Base-by-base conservation (phyloP, 2,888 invertebrate species). In the Craniophora ligustri region DNA sequence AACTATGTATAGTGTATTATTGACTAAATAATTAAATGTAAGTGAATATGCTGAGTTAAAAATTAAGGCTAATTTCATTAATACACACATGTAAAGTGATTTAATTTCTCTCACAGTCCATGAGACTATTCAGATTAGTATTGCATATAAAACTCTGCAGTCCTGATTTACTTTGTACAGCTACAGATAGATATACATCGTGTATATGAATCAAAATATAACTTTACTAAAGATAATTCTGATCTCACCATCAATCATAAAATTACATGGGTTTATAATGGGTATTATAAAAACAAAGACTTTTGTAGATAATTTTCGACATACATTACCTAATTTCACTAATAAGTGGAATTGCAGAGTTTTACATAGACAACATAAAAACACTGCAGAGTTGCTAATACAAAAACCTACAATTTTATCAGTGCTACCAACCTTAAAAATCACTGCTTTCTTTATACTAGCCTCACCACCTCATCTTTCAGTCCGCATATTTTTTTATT, bases 401-500 rank as follows among this genome's bases (percentile, higher is more conserved):
- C 55, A 41, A 44, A 40, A 39, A 47, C 44, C 28, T 39, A 51
- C 41, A n/a, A 2, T 26, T 16, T 32, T 38, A 36, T n/a, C 51
- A 66, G 51, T 34, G 19, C 41, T 60, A 46, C 51, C 66, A 62
- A 65, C 51, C 32, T 45, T 66, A 41, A 28, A 48, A 65, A 19
- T 44, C 39, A 19, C 8, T 31, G 19, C 39, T 59, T 36, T 5
- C 15, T 23, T 41, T 31, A 10, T 14, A 38, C 60, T 45, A 23
- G 15, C 16, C 8, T 6, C 2, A 15, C 26, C 10, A 10, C 4
- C n/a, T 26, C n/a, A 28, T 13, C 21, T 8, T 28, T 26, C 39
- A 46, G 31, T 40, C 14, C 11, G n/a, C n/a, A 6, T 38, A 34
- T 5, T 23, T 38, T 35, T 55, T 45, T 64, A 91, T 71, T 89